Evolutionary conservation across 2,888 invertebrate genomes (phyloP), one percentile per base, ranked within the genome.

Genomic region (Hesperia comma): DNA sequence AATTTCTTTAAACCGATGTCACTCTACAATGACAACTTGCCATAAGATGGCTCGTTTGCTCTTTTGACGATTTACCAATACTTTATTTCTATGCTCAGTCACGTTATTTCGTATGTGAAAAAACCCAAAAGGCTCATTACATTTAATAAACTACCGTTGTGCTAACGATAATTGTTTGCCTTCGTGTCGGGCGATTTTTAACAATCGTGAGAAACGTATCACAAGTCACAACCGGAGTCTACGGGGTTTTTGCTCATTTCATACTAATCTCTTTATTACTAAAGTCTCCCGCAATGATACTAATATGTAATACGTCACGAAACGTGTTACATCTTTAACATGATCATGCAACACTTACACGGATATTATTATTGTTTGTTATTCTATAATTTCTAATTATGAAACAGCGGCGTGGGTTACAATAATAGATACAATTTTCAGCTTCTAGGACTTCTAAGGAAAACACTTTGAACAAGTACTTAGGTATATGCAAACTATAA

Each of bases 271-370:
- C 49, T 63, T 63, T 63, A 21, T 55, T 55, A 32, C 43, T 54
- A 33, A 51, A 56, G 63, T 72, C 75, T 71, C 75, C 75, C 74
- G 72, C 74, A 70, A 63, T 70, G 75, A 40, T 58, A 55, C 71
- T 74, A 75, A 72, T 74, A n/a, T n/a, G n/a, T n/a, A 73, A 73
- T 75, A 76, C 57, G 57, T 46, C 63, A 64, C 46, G 21, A 40
- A 63, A 63, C 56, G 56, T 56, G 63, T 63, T 49, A 21, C 49
- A 49, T 63, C 55, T 64, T 58, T 53, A 51, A n/a, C 10, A 26
- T 15, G 63, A 58, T 14, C 19, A 64, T 51, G 40, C 26, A 51
- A 51, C n/a, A n/a, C n/a, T n/a, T 63, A 26, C 37, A 57, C 37
- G 19, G 57, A 57, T n/a, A n/a, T 49, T 46, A 54, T 40, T 21